phyloP scores from a whole-genome alignment of 2,797 vertebrate species.

The Scarus forsteni region DNA sequence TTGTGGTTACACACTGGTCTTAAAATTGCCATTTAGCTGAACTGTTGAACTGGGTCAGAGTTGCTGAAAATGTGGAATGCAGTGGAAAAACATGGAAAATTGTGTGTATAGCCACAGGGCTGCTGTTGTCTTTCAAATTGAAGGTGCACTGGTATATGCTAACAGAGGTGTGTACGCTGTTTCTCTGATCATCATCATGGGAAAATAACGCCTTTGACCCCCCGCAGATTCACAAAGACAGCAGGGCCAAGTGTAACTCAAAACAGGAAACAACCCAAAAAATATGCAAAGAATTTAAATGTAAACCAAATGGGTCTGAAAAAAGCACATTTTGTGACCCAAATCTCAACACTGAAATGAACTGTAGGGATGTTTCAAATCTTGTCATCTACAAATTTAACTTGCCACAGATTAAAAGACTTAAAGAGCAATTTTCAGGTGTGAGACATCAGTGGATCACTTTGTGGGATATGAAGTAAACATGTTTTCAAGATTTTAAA shows the following conservation, averaged over 20 bases:
- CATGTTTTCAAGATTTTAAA: no score
- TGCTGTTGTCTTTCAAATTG: constrained; percentile 19
- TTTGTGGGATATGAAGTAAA: no score
- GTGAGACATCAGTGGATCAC: no score
- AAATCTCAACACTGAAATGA: constrained; percentile 17
- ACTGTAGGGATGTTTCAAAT: no score
- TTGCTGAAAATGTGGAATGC: neutral
- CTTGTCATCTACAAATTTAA: no score
- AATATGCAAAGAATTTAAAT: constrained; percentile 23
- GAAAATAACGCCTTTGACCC: constrained; percentile 35
- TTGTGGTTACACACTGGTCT: constrained; percentile 7
- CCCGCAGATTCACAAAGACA: constrained; percentile 12
- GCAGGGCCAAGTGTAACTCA: constrained; percentile 32
- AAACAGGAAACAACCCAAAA: constrained; percentile 34
- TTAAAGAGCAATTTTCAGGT: no score
- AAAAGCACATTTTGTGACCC: constrained; percentile 26
- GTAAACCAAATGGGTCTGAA: constrained; percentile 17
- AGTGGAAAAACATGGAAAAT: neutral
- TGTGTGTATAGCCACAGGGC: constrained; percentile 2
- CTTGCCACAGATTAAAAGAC: no score
- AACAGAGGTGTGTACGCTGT: constrained; percentile 29
- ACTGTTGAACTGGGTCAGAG: neutral
- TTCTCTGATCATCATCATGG: constrained; percentile 26
- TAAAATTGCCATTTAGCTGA: constrained; percentile 3
- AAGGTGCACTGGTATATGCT: constrained; percentile 8